Conservation (phyloP, 2,797 vertebrate species). For the Yasuhikotakia modesta region DNA sequence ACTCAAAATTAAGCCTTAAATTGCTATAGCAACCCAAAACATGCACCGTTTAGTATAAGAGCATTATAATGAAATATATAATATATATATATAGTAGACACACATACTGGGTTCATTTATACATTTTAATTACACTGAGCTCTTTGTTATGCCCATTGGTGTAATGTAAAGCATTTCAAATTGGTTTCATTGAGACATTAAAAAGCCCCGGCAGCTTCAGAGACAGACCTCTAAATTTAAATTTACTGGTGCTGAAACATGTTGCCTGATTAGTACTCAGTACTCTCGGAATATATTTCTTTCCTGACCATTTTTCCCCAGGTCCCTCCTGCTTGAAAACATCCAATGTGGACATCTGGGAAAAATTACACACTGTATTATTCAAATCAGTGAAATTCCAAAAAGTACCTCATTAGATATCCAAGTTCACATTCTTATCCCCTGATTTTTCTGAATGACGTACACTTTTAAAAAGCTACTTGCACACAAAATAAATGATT, state of each 20-base stretch:
- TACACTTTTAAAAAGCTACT: background rate
- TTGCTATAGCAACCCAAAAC: too few species aligned
- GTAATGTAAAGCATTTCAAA: background rate
- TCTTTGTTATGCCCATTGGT: background rate
- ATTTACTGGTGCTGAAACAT: constrained; percentile 11
- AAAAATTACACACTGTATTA: constrained; percentile 24
- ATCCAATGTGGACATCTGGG: constrained; percentile 30
- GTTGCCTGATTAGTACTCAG: constrained; percentile 30
- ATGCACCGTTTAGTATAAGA: too few species aligned
- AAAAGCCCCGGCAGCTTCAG: background rate
- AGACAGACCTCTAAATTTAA: constrained; percentile 1
- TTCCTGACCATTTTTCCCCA: constrained; percentile 28
- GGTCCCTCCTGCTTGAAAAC: constrained; percentile 10
- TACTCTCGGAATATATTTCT: constrained; percentile 21
- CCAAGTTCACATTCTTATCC: constrained; percentile 5
- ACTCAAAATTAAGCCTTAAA: too few species aligned
- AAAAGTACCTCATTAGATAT: constrained; percentile 31
- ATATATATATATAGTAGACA: too few species aligned
- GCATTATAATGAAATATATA: too few species aligned
- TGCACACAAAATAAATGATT: background rate
- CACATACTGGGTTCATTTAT: too few species aligned
- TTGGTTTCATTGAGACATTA: background rate
- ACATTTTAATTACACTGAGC: too few species aligned
- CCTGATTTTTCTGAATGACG: constrained; percentile 22
- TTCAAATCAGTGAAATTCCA: constrained; percentile 28